Conservation (phyloP, 2,888 invertebrate species). For the Caenorhabditis zanzibari region DNA sequence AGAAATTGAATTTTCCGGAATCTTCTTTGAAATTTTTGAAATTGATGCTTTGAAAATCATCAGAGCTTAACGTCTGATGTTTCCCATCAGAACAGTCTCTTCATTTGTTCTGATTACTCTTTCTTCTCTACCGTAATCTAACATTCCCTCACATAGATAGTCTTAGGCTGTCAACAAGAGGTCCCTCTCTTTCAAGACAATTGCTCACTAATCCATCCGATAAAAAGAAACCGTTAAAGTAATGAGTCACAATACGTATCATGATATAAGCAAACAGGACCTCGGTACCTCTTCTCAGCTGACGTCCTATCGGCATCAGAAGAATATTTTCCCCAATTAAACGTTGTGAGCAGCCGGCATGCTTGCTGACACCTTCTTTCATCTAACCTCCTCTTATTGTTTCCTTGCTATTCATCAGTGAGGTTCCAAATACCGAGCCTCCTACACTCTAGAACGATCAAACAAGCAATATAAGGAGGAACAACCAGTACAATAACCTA, state of each 20-base stretch:
- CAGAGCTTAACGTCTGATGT: not conserved
- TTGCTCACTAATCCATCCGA: slow-evolving; percentile 39
- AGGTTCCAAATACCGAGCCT: slow-evolving; percentile 51
- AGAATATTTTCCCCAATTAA: slow-evolving; percentile 45
- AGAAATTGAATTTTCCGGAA: not conserved
- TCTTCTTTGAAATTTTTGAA: not conserved
- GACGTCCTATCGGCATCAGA: slow-evolving; percentile 52
- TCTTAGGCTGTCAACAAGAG: slow-evolving; percentile 28
- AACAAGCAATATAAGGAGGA: slow-evolving; percentile 46
- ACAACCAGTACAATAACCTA: slow-evolving; percentile 64
- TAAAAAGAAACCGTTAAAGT: slow-evolving; percentile 30
- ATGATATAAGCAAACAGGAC: slow-evolving; percentile 58
- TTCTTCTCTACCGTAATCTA: not conserved
- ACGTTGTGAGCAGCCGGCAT: slow-evolving; percentile 50
- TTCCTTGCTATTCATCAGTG: slow-evolving; percentile 60
- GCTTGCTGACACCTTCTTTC: slow-evolving; percentile 61
- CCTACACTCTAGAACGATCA: slow-evolving; percentile 41
- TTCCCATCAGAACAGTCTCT: not conserved
- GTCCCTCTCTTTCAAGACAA: not conserved
- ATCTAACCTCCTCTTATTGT: slow-evolving; percentile 59
- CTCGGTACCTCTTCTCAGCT: slow-evolving; percentile 28
- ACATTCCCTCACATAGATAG: not conserved
- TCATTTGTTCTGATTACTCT: too few species aligned
- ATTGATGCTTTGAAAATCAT: not conserved
- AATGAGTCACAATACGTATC: slow-evolving; percentile 46